Evolutionary conservation across 1,140 invertebrate genomes (phyloP), one percentile per base, ranked within the genome.

Genomic region (Musca domestica): DNA sequence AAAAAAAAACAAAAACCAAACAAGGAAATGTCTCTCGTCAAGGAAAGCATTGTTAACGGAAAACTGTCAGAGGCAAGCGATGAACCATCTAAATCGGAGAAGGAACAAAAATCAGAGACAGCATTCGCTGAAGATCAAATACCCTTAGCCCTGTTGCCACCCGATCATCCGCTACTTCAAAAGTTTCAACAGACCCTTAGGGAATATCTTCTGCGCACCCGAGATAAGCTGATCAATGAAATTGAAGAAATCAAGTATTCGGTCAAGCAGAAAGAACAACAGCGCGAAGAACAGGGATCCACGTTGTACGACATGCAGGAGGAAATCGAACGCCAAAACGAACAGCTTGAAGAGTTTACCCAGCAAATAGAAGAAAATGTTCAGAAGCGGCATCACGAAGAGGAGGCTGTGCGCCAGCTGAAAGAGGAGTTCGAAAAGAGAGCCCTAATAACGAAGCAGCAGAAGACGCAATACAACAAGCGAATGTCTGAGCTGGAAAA

Each of bases 151-250:
- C 69, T 81, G 19, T 69, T 81, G 49, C 71, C 79, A 6, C 76
- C 89, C 0, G 85, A 90, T 72, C 88, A 90, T 82, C 88, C 87
- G 2, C 80, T 90, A 41, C 84, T 91, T 80, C 78, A 83, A 63
- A 84, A 83, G 72, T 91, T 91, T 73, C 89, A 91, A 81, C 72
- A 84, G 72, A 83, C 87, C 0, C 74, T 91, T 0, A 86, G 85
- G 68, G 76, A 82, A 22, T 87, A 90, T 77, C 81, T 90, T 1
- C 56, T 82, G 20, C 82, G 81, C 22, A 84, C 87, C n/a, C 83
- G 87, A 71, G 75, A 84, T 41, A 82, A 82, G 61, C 75, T 89
- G 12, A 81, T 83, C 49, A 83, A 84, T 70, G 88, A 90, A 73
- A 85, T 88, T 67, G 72, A 76, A 14, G 84, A 89, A 64, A 81